Conservation (phyloP, 23 tunicate species). For the Corella eumyota region DNA sequence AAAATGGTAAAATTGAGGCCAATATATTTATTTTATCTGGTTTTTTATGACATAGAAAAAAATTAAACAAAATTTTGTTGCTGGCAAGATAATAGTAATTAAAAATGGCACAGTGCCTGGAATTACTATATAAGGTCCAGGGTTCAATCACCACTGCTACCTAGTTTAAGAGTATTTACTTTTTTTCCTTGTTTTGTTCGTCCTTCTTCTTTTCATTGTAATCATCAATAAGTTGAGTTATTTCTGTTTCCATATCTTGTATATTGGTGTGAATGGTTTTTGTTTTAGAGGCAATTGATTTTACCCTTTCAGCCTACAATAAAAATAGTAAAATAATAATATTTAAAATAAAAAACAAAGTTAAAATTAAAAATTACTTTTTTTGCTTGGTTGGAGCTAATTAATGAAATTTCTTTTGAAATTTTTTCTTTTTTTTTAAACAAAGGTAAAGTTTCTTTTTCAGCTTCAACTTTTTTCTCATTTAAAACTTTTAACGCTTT, state of each 20-base stretch:
- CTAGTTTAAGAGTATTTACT: conserved; percentile 5
- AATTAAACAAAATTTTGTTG: not conserved
- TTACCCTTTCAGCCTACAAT: conserved; percentile 34
- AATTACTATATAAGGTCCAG: no score
- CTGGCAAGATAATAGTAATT: not conserved
- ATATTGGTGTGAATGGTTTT: conserved; percentile 57
- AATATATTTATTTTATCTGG: not conserved
- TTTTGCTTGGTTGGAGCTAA: not conserved
- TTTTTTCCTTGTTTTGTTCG: conserved; percentile 31
- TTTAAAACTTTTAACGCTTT: not conserved
- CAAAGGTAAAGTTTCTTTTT: conserved; percentile 7
- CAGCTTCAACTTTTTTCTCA: conserved; percentile 1
- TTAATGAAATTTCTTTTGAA: not conserved
- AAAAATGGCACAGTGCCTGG: no score
- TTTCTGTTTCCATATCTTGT: conserved; percentile 40
- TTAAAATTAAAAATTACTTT: no score
- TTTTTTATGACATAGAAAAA: no score
- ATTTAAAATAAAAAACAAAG: no score
- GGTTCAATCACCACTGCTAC: no score
- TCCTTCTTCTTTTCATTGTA: conserved; percentile 59
- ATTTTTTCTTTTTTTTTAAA: not conserved
- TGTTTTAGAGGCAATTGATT: conserved; percentile 38
- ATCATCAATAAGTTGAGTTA: conserved; percentile 27
- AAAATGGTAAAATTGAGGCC: not conserved
- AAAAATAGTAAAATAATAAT: no score